A percentile compares a stretch with the other conserved stretches of the same genome.
These are phyloP conservation scores for Carettochelys insculpta DNA, from an alignment of 2,113 vertebrate species.

Conservation along the genomic window DNA sequence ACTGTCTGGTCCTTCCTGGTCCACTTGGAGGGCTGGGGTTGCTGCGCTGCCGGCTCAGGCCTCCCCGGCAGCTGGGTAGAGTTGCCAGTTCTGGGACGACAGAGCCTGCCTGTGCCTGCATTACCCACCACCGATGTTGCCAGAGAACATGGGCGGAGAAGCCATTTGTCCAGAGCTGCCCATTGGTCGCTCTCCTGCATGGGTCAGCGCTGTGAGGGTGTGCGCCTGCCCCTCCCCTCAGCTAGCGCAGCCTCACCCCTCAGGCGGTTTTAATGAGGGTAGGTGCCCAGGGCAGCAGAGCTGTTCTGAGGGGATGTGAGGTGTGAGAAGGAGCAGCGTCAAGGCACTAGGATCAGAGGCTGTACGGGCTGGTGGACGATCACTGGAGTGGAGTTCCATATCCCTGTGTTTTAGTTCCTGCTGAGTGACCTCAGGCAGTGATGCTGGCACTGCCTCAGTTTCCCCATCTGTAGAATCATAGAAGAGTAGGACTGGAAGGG, in stretches of 20 bases:
- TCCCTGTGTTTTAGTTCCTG: background rate
- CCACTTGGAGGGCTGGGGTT: too few relatives aligned
- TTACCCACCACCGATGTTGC: too few relatives aligned
- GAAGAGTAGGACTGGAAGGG: too few relatives aligned
- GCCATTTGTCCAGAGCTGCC: background rate
- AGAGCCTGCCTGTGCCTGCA: too few relatives aligned
- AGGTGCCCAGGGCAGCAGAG: background rate
- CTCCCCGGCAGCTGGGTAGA: too few relatives aligned
- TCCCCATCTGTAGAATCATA: too few relatives aligned
- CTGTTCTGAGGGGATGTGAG: background rate
- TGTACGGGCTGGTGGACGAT: background rate
- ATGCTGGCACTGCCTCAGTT: background rate
- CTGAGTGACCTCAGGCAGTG: background rate
- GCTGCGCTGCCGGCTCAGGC: too few relatives aligned
- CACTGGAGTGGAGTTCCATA: background rate
- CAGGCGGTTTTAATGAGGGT: background rate
- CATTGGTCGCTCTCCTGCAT: background rate
- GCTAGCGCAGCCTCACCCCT: background rate
- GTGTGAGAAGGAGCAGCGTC: background rate
- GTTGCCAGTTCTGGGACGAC: too few relatives aligned
- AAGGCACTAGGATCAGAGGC: too few relatives aligned
- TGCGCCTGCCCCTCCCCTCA: background rate
- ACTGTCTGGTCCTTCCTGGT: too few relatives aligned
- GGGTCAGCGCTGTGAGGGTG: background rate
- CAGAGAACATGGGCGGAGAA: background rate